Evolutionary conservation across 2,888 invertebrate genomes (phyloP), one percentile per base, ranked within the genome.

Genomic region (Stenolophus ochropezus): DNA sequence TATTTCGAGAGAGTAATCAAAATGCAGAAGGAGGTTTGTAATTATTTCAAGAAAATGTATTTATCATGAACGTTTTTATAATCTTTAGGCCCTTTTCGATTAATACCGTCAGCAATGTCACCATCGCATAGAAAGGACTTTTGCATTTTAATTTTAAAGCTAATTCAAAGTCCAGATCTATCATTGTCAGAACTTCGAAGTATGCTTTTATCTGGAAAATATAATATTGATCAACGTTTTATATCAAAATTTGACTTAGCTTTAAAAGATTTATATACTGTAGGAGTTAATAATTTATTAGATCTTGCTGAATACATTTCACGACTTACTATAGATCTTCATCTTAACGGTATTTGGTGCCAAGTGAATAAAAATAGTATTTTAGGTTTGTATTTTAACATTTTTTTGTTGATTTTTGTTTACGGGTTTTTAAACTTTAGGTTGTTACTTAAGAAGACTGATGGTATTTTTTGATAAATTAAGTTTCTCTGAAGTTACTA

Each of bases 101-200:
- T 87, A 73, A 84, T 87, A 75, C 90, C 91, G 83, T 91, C 90
- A 83, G 89, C 89, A 20, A 89, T 91, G 84, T 90, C 91, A 77
- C 91, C 94, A 16, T 92, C 91, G 86, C 91, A 93, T 83, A 91
- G 95, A 81, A 93, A 95, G 85, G 94, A 95, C 86, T 96, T 97
- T 88, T 95, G 96, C 89, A 93, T 96, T 88, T 91, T 95, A 4
- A 92, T 96, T 27, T 90, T 97, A 14, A 95, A 96, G 88, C 89
- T 97, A 23, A 93, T 96, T 84, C 95, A 96, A 92, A 94, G 94
- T 84, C 94, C 96, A 18, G 96, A 96, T 87, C 92, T 96, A 91
- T 92, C 94, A 82, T 92, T 95, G 83, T 91, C 91, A 85, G 94
- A 94, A 86, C 89, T 94, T 82, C 92, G 93, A 88, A 90, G 90